Evolutionary conservation across 2,797 vertebrate species (phyloP).

Genomic region (Lepus oiostolus): DNA sequence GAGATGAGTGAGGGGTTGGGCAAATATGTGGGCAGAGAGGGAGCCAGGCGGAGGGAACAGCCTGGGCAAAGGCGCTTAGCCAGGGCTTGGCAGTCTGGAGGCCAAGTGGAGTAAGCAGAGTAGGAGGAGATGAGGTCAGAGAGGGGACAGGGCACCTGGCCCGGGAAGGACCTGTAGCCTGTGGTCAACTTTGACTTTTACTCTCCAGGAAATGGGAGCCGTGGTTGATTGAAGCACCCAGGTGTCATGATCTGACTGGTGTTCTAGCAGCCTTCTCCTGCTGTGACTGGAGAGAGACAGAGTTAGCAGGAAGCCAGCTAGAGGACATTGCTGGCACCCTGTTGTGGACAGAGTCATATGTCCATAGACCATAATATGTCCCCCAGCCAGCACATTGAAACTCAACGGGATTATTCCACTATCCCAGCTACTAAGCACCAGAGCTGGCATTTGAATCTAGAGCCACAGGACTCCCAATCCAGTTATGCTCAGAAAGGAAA

Average conservation of each 20-base stretch:
- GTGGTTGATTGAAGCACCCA: accelerated
- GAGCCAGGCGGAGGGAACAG: not conserved
- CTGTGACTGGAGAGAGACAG: not conserved
- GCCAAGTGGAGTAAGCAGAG: not conserved
- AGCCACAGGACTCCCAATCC: not conserved
- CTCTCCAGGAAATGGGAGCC: not conserved
- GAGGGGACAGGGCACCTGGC: not conserved
- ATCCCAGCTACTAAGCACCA: not conserved
- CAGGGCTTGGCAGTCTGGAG: not conserved
- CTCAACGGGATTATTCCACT: not conserved
- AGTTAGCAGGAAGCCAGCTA: not conserved
- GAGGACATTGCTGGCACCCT: not conserved
- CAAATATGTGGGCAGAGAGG: not conserved
- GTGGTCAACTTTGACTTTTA: not conserved
- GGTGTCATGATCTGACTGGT: not conserved
- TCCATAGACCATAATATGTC: not conserved
- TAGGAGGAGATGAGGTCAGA: not conserved
- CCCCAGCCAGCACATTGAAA: not conserved
- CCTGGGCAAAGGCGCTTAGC: not conserved
- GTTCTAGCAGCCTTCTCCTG: not conserved
- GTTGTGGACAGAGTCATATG: not conserved
- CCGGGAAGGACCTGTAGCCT: not conserved
- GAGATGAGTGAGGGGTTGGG: not conserved
- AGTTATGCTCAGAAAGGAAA: not conserved
- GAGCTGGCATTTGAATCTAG: not conserved